Conservation (phyloP, 2,888 invertebrate genomes). For the Heliconius cydno region DNA sequence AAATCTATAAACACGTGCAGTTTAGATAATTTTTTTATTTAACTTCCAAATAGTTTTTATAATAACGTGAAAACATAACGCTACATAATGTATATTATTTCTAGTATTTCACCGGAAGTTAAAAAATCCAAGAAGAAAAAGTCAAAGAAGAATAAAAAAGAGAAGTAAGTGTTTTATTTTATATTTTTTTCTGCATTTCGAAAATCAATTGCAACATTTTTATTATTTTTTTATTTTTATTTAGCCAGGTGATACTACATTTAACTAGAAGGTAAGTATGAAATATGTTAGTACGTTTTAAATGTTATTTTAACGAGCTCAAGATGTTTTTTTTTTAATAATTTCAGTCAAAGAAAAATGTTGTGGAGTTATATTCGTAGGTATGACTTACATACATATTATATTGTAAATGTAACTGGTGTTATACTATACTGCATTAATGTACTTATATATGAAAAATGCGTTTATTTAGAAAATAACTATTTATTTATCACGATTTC, state of each 20-base stretch:
- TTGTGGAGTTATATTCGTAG: conserved; percentile 75
- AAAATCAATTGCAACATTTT: conserved; percentile 49
- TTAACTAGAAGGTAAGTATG: conserved; percentile 77
- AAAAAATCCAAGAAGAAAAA: conserved; percentile 92
- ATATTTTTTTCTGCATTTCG: conserved; percentile 43
- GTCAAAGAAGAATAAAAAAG: conserved; percentile 89
- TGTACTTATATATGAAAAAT: not conserved
- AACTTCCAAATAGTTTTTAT: too few species aligned
- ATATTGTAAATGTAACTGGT: not conserved
- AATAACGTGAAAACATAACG: not conserved
- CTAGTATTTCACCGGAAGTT: conserved; percentile 88
- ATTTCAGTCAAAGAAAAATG: conserved; percentile 79
- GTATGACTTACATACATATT: conserved; percentile 58
- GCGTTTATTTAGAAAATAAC: too few species aligned
- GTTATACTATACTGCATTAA: not conserved
- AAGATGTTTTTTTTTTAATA: conserved; percentile 49
- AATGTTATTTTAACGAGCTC: not conserved
- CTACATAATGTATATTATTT: conserved; percentile 48
- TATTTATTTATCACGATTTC: not conserved
- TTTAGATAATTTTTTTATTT: too few species aligned
- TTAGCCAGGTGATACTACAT: conserved; percentile 75
- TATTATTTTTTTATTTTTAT: conserved; percentile 62
- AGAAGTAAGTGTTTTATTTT: conserved; percentile 83
- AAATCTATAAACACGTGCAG: too few species aligned
- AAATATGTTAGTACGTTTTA: not conserved